These are phyloP conservation scores for Dicrurus megarhynchus DNA, from an alignment of 2,113 vertebrate species.

Conservation along the genomic window DNA sequence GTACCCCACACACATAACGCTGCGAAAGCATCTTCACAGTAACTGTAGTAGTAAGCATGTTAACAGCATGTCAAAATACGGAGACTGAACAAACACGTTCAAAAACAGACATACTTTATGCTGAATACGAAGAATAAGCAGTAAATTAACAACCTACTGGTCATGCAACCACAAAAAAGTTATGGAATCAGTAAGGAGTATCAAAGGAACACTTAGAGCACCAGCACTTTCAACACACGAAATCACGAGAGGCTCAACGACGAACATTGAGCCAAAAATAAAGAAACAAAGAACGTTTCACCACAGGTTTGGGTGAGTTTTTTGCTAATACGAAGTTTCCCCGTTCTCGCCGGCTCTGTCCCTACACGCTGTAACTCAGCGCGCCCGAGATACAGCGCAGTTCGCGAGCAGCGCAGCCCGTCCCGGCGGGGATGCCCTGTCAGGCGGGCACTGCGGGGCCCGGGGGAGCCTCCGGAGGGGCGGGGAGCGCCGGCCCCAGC, in stretches of 20 bases:
- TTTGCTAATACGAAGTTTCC: not conserved
- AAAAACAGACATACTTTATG: not conserved
- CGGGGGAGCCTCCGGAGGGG: not conserved
- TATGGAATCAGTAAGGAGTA: not conserved
- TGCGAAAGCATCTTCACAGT: not conserved
- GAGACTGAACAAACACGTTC: not conserved
- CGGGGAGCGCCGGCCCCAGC: not conserved
- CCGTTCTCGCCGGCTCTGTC: not conserved
- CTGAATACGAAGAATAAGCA: not conserved
- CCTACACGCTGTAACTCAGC: not conserved
- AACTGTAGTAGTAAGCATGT: not conserved
- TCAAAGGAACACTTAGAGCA: not conserved
- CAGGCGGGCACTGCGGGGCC: not conserved
- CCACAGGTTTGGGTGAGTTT: not conserved
- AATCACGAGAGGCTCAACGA: not conserved
- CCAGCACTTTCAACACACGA: not conserved
- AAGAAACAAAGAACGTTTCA: not conserved
- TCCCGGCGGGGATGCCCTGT: not conserved
- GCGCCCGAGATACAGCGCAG: not conserved
- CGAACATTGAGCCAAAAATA: not conserved
- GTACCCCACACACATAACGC: not conserved
- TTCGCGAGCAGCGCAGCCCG: not conserved
- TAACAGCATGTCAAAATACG: not conserved
- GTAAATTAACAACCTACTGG: not conserved
- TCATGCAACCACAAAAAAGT: not conserved